These are phyloP conservation scores for Amyelois transitella DNA, from an alignment of 1,140 invertebrate genomes.

Conservation along the genomic window DNA sequence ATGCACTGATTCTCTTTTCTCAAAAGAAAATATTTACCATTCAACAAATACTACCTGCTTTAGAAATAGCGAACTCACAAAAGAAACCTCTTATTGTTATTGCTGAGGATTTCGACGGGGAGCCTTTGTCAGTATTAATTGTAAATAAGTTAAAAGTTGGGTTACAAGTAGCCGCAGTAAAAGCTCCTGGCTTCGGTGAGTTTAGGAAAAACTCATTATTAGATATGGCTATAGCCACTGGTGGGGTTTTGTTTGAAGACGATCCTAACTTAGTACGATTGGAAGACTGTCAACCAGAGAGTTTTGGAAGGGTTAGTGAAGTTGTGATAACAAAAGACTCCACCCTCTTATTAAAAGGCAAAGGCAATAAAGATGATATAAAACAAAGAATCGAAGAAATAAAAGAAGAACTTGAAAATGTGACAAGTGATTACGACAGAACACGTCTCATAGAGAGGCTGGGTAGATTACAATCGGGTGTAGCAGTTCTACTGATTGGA, in stretches of 20 bases:
- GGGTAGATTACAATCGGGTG: constrained; percentile 81
- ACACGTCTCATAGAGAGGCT: constrained; percentile 84
- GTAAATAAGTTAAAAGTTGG: constrained; percentile 93
- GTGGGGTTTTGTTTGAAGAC: constrained; percentile 96
- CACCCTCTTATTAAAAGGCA: constrained; percentile 66
- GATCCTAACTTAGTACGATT: constrained; percentile 95
- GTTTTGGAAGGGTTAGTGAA: constrained; percentile 94
- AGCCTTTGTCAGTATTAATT: constrained; percentile 85
- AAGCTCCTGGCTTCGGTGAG: constrained; percentile 98
- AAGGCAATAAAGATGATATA: constrained; percentile 77
- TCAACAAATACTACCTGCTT: constrained; percentile 91
- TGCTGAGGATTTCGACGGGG: constrained; percentile 87
- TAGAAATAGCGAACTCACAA: constrained; percentile 91
- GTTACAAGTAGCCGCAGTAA: constrained; percentile 96
- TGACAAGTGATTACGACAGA: constrained; percentile 83
- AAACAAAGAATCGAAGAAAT: constrained; percentile 79
- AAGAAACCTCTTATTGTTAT: constrained; percentile 85
- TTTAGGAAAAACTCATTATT: constrained; percentile 95
- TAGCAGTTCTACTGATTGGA: constrained; percentile 73
- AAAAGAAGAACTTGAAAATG: constrained; percentile 79
- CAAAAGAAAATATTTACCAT: constrained; percentile 95
- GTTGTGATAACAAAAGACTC: constrained; percentile 95
- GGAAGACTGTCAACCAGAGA: constrained; percentile 91
- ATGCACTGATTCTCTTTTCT: constrained; percentile 88
- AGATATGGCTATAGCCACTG: constrained; percentile 98